Conservation (phyloP, 2,888 invertebrate species). For the Ennomos fuscantarius region DNA sequence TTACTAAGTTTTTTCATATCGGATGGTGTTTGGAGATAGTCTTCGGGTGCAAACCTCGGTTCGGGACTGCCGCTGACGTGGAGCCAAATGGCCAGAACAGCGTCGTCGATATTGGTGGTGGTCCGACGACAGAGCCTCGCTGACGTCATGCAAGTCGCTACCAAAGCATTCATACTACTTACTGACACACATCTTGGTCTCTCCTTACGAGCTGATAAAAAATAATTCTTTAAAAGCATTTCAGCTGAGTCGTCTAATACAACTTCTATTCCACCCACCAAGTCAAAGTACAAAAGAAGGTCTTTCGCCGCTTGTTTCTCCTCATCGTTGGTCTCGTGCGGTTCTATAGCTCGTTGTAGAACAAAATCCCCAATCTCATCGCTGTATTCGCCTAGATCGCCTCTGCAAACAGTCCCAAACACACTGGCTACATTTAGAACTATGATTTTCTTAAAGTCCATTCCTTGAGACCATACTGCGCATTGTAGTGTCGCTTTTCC, state of each 20-base stretch:
- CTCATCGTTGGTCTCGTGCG: constrained; percentile 47
- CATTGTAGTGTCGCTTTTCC: constrained; percentile 55
- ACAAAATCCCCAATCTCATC: constrained; percentile 68
- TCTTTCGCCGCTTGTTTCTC: constrained; percentile 60
- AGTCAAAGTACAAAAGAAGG: constrained; percentile 60
- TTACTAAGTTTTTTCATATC: constrained; percentile 62
- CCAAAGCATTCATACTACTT: constrained; percentile 65
- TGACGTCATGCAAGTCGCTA: constrained; percentile 61
- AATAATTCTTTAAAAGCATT: constrained; percentile 63
- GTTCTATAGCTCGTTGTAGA: constrained; percentile 58
- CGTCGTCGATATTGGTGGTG: constrained; percentile 66
- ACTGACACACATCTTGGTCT: constrained; percentile 60
- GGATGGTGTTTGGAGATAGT: constrained; percentile 69
- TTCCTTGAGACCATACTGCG: constrained; percentile 75
- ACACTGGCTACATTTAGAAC: constrained; percentile 67
- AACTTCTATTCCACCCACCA: constrained; percentile 65
- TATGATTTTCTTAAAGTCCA: constrained; percentile 68
- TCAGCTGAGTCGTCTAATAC: constrained; percentile 57
- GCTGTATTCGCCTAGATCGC: constrained; percentile 64
- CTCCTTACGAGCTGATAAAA: constrained; percentile 70
- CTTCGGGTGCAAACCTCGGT: constrained; percentile 72
- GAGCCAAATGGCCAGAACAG: constrained; percentile 75
- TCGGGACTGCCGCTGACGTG: constrained; percentile 70
- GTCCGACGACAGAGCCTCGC: constrained; percentile 70
- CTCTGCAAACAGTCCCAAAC: constrained; percentile 69